Percentiles rank a stretch among this genome's conserved stretches.
phyloP scores from a whole-genome alignment of 2,797 vertebrate species.

The Amniataba percoides region DNA sequence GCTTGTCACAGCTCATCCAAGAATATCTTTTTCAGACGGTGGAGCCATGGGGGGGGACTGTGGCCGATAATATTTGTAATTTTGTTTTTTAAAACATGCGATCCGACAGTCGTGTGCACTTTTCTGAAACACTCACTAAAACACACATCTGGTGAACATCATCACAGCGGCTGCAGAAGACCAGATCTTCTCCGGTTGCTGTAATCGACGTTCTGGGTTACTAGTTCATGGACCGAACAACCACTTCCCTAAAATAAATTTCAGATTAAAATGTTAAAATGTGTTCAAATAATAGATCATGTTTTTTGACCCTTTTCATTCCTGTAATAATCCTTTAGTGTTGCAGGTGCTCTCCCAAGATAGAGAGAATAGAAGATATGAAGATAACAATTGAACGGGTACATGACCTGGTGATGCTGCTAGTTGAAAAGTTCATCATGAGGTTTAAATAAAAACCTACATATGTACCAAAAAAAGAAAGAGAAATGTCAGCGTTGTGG shows the following conservation, averaged over 20 bases:
- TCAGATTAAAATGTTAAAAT: constrained; percentile 8
- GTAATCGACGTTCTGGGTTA: neutral
- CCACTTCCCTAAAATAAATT: neutral
- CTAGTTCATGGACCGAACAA: neutral
- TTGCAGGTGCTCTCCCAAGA: neutral
- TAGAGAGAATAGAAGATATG: neutral
- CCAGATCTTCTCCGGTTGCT: neutral
- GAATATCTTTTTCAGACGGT: constrained; percentile 5
- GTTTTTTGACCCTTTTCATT: neutral
- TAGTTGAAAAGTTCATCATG: neutral
- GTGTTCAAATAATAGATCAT: constrained; percentile 5
- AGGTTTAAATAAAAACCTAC: neutral
- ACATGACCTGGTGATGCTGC: neutral
- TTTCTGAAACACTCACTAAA: constrained; percentile 5
- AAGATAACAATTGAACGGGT: too few relatives aligned
- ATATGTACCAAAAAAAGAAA: neutral
- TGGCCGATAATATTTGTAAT: neutral
- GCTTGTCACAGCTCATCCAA: constrained; percentile 27
- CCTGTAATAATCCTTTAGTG: neutral
- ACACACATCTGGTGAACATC: neutral
- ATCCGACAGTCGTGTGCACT: constrained; percentile 4
- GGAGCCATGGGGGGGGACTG: neutral
- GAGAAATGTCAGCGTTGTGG: neutral
- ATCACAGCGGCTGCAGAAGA: neutral
- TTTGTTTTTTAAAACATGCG: constrained; percentile 10